Conservation (phyloP, 2,797 vertebrate genomes). For the Malacoraja senta region DNA sequence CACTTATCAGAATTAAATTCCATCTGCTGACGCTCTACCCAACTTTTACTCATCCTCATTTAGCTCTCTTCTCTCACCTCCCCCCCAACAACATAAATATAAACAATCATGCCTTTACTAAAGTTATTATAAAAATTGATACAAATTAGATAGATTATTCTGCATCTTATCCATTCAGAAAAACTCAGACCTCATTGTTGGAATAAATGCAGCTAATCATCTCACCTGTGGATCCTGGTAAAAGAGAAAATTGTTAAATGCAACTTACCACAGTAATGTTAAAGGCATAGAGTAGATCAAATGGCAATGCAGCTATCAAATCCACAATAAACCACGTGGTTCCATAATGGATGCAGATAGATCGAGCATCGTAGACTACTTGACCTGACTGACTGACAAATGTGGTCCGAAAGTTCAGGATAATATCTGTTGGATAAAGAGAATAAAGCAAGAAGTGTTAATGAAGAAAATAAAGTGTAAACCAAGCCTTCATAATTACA, state of each 20-base stretch:
- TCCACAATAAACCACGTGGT: conserved; percentile 94
- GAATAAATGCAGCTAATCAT: neutral
- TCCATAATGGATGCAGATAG: conserved; percentile 86
- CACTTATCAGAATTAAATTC: too few species aligned
- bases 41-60: too few species aligned
- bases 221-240: too few species aligned
- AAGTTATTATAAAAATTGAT: too few species aligned
- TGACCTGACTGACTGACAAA: conserved; percentile 90
- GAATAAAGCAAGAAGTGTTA: conserved; percentile 39
- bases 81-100: too few species aligned
- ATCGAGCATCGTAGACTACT: conserved; percentile 80
- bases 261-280: conserved; percentile 87
- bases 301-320: conserved; percentile 86
- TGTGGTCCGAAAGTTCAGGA: conserved; percentile 89
- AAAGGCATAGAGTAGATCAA: conserved; percentile 89
- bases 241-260: neutral
- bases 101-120: too few species aligned
- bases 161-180: neutral
- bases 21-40: too few species aligned
- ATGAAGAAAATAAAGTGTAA: neutral
- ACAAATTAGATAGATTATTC: too few species aligned
- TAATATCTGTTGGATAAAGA: conserved; percentile 69
- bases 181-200: neutral
- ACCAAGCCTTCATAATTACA: neutral
- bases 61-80: too few species aligned